phyloP scores from a whole-genome alignment of 1,140 invertebrate genomes.

The Augochlora pura region DNA sequence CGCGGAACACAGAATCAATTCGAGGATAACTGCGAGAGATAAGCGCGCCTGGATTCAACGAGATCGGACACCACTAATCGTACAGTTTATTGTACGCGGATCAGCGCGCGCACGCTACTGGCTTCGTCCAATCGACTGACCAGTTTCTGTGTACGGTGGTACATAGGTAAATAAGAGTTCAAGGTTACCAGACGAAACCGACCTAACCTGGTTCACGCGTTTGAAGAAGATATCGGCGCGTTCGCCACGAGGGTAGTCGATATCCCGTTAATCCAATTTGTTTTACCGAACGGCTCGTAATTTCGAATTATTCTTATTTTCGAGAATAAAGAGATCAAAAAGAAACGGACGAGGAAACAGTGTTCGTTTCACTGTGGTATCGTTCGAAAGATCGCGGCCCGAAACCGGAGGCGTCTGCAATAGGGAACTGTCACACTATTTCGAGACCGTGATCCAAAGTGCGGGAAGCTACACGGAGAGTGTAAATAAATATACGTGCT shows the following conservation, averaged over 20 bases:
- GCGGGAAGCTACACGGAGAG: slow-evolving; percentile 40
- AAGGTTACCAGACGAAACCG: slow-evolving; percentile 52
- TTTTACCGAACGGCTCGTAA: background rate
- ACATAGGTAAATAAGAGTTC: slow-evolving; percentile 60
- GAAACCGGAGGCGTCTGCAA: background rate
- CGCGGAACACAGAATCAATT: background rate
- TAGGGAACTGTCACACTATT: slow-evolving; percentile 55
- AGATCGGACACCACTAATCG: background rate
- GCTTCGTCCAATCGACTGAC: slow-evolving; percentile 27
- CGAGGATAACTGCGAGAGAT: background rate
- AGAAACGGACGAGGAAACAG: background rate
- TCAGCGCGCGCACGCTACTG: slow-evolving; percentile 4
- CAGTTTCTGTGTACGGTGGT: slow-evolving; percentile 8
- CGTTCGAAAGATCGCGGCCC: background rate
- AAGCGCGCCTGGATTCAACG: slow-evolving; percentile 1
- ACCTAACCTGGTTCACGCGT: slow-evolving; percentile 26
- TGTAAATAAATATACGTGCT: slow-evolving; percentile 61
- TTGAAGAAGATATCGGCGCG: slow-evolving; percentile 27
- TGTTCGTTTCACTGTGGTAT: no score
- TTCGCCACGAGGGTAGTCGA: slow-evolving; percentile 2
- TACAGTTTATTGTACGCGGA: background rate
- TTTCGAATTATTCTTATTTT: slow-evolving; percentile 27
- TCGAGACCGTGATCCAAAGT: slow-evolving; percentile 61
- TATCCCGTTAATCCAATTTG: background rate
- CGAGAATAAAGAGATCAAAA: background rate